Percentiles rank a stretch among this genome's conserved stretches.
phyloP scores from a whole-genome alignment of 2,888 invertebrate genomes.

The Torymus aiolomorphi region DNA sequence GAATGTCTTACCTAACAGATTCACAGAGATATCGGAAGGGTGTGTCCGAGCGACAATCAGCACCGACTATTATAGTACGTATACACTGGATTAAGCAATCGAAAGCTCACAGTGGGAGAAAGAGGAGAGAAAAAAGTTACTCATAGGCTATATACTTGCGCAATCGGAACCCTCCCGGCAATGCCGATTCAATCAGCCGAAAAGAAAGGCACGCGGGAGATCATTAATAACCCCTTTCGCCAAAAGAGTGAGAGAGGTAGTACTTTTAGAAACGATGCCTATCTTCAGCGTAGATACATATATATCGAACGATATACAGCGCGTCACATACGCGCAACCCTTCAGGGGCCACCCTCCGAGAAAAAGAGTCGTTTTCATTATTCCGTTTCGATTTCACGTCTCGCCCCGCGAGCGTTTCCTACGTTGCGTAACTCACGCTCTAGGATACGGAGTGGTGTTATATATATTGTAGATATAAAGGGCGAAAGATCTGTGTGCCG shows the following conservation, averaged over 20 bases:
- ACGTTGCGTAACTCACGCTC: neutral
- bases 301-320: neutral
- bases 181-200: slow-evolving; percentile 1
- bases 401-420: neutral
- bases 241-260: neutral
- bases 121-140: neutral
- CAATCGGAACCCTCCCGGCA: neutral
- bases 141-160: too few relatives aligned
- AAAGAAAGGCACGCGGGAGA: slow-evolving; percentile 46
- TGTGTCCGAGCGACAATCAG: slow-evolving; percentile 16
- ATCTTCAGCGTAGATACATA: slow-evolving; percentile 18
- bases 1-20: slow-evolving; percentile 11
- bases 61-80: neutral
- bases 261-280: slow-evolving; percentile 46
- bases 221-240: slow-evolving; percentile 54
- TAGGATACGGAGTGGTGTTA: too few relatives aligned
- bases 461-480: slow-evolving; percentile 13
- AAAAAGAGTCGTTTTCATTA: slow-evolving; percentile 28
- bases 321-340: slow-evolving; percentile 12
- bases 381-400: slow-evolving; percentile 49
- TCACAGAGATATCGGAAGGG: slow-evolving; percentile 9
- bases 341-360: slow-evolving; percentile 33
- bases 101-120: neutral
- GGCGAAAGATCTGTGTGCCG: neutral
- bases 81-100: slow-evolving; percentile 29